Percentiles rank a stretch among this genome's conserved stretches.
Evolutionary conservation across 2,113 vertebrate species (phyloP).

Genomic region (Hippoglossus stenolepis): DNA sequence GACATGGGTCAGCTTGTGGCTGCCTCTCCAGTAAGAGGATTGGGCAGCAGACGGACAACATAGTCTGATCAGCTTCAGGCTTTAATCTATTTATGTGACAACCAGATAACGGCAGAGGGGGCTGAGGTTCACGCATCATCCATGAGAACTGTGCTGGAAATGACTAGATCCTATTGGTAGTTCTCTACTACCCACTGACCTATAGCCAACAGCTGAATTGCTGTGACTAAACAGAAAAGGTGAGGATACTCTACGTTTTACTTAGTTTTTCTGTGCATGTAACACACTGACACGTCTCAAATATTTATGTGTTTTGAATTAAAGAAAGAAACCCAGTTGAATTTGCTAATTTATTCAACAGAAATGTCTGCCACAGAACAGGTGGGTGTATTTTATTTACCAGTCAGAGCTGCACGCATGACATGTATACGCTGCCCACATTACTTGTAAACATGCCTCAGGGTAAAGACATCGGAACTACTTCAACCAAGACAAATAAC

Average conservation of each 20-base stretch:
- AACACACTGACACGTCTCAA: no score
- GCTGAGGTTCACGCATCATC: not conserved
- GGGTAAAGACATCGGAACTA: not conserved
- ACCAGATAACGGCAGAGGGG: not conserved
- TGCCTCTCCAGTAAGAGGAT: slow-evolving; percentile 52
- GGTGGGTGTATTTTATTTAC: not conserved
- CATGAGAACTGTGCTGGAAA: not conserved
- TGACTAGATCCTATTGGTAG: not conserved
- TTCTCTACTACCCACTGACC: not conserved
- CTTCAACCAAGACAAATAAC: not conserved
- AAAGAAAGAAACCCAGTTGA: no score
- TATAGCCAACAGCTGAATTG: not conserved
- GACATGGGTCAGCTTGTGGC: slow-evolving; percentile 30
- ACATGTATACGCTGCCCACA: not conserved
- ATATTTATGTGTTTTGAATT: no score
- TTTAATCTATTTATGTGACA: slow-evolving; percentile 46
- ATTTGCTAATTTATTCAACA: no score
- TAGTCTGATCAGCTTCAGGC: slow-evolving; percentile 14
- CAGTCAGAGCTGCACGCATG: not conserved
- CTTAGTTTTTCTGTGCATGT: no score
- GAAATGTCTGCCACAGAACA: not conserved
- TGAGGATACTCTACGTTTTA: no score
- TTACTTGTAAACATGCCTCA: not conserved
- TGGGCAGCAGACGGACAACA: slow-evolving; percentile 17
- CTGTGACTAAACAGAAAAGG: not conserved